Evolutionary conservation across 2,113 vertebrate genomes (phyloP).

Genomic region (Cinclus cinclus): DNA sequence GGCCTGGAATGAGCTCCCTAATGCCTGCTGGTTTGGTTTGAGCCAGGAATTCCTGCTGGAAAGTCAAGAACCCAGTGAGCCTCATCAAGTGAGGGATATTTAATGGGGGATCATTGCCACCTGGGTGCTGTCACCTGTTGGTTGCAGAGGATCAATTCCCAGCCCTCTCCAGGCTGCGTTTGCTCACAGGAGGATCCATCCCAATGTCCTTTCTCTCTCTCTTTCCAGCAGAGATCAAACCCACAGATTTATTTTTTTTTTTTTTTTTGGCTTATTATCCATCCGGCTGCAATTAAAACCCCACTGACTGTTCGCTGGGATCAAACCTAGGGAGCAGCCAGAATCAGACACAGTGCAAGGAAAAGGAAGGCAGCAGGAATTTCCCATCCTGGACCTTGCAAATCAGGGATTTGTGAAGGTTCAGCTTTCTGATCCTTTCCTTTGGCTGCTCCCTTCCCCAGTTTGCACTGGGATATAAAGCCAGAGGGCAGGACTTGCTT

Average conservation of each 20-base stretch:
- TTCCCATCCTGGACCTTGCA: neutral
- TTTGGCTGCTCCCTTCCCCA: neutral
- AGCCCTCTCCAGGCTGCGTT: neutral
- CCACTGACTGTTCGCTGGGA: neutral
- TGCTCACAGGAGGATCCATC: conserved; percentile 34
- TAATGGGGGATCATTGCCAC: conserved; percentile 72
- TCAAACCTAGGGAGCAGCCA: neutral
- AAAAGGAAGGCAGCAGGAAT: neutral
- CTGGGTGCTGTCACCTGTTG: conserved; percentile 76
- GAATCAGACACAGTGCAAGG: neutral
- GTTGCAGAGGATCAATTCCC: conserved; percentile 49
- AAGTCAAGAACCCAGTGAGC: conserved; percentile 75
- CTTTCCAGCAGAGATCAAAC: conserved; percentile 27
- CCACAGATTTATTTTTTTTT: neutral
- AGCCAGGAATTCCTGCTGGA: conserved; percentile 77
- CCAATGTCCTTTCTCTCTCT: neutral
- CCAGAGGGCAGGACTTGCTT: neutral
- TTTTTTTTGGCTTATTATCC: conserved; percentile 10
- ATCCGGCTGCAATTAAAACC: conserved; percentile 10
- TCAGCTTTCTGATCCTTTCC: neutral
- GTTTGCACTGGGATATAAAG: neutral
- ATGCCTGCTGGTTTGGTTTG: conserved; percentile 74
- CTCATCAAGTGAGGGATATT: conserved; percentile 64
- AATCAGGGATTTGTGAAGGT: neutral
- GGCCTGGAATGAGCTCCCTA: conserved; percentile 54